These are phyloP conservation scores for Boulengerochromis microlepis DNA, from an alignment of 2,113 vertebrate species.

Conservation along the genomic window DNA sequence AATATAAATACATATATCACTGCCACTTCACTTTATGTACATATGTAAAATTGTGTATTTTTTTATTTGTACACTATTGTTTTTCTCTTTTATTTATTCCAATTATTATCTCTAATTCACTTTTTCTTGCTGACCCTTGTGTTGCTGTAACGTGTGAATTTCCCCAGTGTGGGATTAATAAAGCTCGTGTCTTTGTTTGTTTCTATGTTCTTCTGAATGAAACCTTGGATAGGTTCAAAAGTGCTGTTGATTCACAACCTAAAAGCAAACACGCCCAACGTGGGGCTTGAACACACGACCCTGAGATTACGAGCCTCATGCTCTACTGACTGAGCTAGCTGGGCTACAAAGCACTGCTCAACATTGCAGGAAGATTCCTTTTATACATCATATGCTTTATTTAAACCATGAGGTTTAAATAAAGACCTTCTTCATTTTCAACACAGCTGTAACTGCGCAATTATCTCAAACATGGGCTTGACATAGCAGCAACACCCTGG, in stretches of 20 bases:
- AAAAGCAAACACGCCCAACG: neutral
- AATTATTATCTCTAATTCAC: neutral
- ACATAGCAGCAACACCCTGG: neutral
- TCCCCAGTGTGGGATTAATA: neutral
- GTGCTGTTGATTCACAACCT: neutral
- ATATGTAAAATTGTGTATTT: neutral
- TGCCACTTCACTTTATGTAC: neutral
- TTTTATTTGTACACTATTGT: neutral
- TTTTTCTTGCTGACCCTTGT: neutral
- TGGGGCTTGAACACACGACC: neutral
- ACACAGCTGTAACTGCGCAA: neutral
- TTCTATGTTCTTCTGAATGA: neutral
- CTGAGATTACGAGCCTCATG: constrained; percentile 19
- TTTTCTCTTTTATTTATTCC: neutral
- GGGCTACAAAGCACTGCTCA: rapidly evolving
- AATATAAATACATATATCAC: neutral
- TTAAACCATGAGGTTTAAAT: neutral
- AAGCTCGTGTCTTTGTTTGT: neutral
- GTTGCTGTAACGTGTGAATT: neutral
- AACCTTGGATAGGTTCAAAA: neutral
- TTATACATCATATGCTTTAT: neutral
- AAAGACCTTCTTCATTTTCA: neutral
- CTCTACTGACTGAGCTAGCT: neutral
- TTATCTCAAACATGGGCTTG: neutral
- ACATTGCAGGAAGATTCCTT: neutral